These are phyloP conservation scores for Pollenia angustigena DNA, from an alignment of 2,888 invertebrate species.

Conservation along the genomic window DNA sequence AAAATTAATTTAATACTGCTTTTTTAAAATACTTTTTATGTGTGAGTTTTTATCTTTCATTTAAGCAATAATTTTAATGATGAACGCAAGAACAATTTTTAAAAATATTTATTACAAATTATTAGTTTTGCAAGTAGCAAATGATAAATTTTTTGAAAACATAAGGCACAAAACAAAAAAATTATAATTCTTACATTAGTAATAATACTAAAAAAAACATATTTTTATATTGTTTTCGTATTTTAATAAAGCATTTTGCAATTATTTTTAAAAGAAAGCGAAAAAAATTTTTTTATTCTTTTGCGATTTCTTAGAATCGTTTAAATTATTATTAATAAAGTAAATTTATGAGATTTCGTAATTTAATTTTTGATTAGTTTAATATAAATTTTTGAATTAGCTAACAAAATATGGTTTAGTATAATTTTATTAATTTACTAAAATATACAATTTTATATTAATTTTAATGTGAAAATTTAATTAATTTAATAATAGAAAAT, in stretches of 20 bases:
- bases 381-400: constrained; percentile 43
- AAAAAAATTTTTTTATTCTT: constrained; percentile 8
- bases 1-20: constrained; percentile 30
- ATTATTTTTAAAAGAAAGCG: constrained; percentile 29
- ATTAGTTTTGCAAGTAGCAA: not conserved
- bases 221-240: constrained; percentile 23
- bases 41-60: not conserved
- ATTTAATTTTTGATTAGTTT: constrained; percentile 1
- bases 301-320: not conserved
- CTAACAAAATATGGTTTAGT: constrained; percentile 42
- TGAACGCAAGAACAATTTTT: constrained; percentile 40
- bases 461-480: constrained; percentile 44
- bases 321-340: constrained; percentile 2
- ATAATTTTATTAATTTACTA: constrained; percentile 59
- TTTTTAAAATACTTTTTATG: constrained; percentile 8
- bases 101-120: constrained; percentile 26
- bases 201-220: constrained; percentile 16
- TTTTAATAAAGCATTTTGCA: constrained; percentile 31
- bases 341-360: constrained; percentile 20
- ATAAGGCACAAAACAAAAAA: constrained; percentile 9
- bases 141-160: not conserved
- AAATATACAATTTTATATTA: constrained; percentile 44
- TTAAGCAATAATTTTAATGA: not conserved
- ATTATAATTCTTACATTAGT: not conserved
- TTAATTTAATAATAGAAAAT: constrained; percentile 46